Percentiles rank a stretch among this genome's conserved stretches.
Evolutionary conservation across 35 echinoderm and acorn worm species (phyloP).

Genomic region (Anneissia japonica): DNA sequence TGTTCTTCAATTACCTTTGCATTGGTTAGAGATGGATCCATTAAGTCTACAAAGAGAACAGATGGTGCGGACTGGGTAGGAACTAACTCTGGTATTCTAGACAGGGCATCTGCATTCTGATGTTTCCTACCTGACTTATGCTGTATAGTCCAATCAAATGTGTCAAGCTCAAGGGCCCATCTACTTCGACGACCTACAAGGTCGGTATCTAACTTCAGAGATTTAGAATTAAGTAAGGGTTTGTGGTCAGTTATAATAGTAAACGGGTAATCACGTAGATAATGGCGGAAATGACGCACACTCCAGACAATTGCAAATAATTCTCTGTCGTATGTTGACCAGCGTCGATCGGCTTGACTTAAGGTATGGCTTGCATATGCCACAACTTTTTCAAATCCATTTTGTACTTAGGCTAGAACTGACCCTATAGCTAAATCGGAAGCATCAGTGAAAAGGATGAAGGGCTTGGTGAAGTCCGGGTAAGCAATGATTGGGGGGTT

Average conservation of each 20-base stretch:
- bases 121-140: conserved; percentile 30
- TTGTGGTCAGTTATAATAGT: conserved; percentile 55
- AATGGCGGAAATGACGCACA: conserved; percentile 60
- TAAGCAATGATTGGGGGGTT: too few relatives aligned
- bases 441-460: too few relatives aligned
- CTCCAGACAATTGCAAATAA: conserved; percentile 57
- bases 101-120: conserved; percentile 6
- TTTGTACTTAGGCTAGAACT: too few relatives aligned
- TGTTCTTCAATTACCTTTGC: background rate
- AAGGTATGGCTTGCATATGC: too few relatives aligned
- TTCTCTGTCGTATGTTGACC: too few relatives aligned
- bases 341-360: too few relatives aligned
- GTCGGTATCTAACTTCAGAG: conserved; percentile 21
- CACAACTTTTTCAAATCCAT: too few relatives aligned
- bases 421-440: too few relatives aligned
- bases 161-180: conserved; percentile 38
- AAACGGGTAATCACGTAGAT: conserved; percentile 26
- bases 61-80: too few relatives aligned
- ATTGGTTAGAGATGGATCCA: background rate
- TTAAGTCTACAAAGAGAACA: background rate
- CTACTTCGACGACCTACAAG: conserved; percentile 15
- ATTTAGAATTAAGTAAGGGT: conserved; percentile 7
- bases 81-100: background rate
- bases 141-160: conserved; percentile 16
- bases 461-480: too few relatives aligned